Base-by-base conservation (phyloP, 2,888 invertebrate species). In the Fragum whitleyi region DNA sequence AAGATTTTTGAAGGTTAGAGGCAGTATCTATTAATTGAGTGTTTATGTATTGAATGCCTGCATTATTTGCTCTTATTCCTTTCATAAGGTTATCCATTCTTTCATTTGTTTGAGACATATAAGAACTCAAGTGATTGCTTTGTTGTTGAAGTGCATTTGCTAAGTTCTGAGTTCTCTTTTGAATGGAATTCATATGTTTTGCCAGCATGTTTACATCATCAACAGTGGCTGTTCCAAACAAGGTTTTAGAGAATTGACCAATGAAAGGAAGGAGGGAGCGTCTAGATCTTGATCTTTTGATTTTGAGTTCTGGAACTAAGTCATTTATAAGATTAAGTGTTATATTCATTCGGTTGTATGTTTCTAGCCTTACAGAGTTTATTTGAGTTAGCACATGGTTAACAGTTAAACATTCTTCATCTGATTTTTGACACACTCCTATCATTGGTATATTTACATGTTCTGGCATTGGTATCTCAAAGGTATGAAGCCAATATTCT, bases 141-240 rank as follows among this genome's bases (percentile, higher is more conserved):
- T 78, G 61, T 23, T 69, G 68, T 6, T 47, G 21, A 21, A 81
- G 36, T 7, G 75, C 78, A n/a, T 65, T 62, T 16, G 61, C 61
- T 19, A 78, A n/a, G 21, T 57, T 55, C 36, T 36, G n/a, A 55
- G 59, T 73, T 16, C 55, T 72, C 14, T 32, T 36, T 6, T 32
- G 61, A 16, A 79, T 28, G 11, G 72, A 21, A 42, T 79, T 65
- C 19, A 78, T 72, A 21, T 82, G 79, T 19, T 62, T 29, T 32
- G 70, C 71, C n/a, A 85, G 32, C 19, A 29, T 74, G 29, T 75
- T 68, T 5, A 83, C 77, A 76, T 82, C 86, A 51, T 76, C 77
- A 2, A 69, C 11, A n/a, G 83, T 86, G 0, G 86, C 86, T n/a
- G 83, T 83, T 3, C 81, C 81, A 75, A 86, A 83, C 0, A 86